Conservation (phyloP, 2,888 invertebrate species). For the Rutpela maculata region DNA sequence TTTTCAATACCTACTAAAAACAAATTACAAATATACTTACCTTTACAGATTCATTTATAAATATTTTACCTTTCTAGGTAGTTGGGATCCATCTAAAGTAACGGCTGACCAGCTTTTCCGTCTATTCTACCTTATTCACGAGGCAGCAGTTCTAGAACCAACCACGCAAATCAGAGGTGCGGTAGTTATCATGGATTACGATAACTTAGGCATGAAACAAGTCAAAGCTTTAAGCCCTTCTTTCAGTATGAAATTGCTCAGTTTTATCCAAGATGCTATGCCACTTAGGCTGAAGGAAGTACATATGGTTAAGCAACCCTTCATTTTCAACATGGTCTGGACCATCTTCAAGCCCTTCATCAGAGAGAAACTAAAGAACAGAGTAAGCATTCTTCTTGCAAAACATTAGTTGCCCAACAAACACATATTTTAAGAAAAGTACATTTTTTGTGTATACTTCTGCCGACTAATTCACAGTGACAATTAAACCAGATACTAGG, state of each 20-base stretch:
- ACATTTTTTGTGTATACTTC: too few species aligned
- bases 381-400: conserved; percentile 76
- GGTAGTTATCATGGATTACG: conserved; percentile 90
- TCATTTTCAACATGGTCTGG: conserved; percentile 91
- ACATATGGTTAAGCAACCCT: conserved; percentile 90
- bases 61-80: conserved; percentile 72
- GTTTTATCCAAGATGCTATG: conserved; percentile 92
- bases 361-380: conserved; percentile 84
- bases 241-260: conserved; percentile 85
- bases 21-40: too few species aligned
- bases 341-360: conserved; percentile 89
- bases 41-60: too few species aligned
- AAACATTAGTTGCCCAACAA: background rate
- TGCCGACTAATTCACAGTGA: too few species aligned
- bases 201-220: conserved; percentile 86
- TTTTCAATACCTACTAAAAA: too few species aligned
- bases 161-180: conserved; percentile 88
- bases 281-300: conserved; percentile 89
- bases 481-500: too few species aligned
- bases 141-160: conserved; percentile 85
- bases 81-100: conserved; percentile 86
- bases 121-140: conserved; percentile 87
- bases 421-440: too few species aligned
- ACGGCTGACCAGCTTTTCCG: conserved; percentile 86
- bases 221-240: conserved; percentile 80